Evolutionary conservation across 2,113 vertebrate genomes (phyloP).

Genomic region (Carlito syrichta): DNA sequence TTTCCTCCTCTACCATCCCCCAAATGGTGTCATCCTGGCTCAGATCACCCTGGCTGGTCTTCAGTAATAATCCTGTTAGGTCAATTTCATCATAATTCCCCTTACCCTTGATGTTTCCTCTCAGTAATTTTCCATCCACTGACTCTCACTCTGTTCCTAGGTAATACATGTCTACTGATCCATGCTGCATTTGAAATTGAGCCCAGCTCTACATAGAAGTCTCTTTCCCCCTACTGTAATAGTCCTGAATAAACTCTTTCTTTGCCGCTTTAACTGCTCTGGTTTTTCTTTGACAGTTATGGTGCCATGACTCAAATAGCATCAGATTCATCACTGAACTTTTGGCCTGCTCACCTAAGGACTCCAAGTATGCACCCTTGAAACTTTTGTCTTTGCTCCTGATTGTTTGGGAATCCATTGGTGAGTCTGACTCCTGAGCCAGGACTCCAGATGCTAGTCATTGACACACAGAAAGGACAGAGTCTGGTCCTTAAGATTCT

Average conservation of each 20-base stretch:
- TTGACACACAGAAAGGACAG: rapidly evolving
- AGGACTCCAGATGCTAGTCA: no score
- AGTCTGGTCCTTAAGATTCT: neutral
- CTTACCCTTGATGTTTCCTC: neutral
- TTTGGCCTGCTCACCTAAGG: neutral
- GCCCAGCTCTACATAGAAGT: rapidly evolving
- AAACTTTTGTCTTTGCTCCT: neutral
- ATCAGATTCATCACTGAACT: neutral
- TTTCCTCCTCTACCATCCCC: neutral
- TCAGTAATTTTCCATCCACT: neutral
- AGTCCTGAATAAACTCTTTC: neutral
- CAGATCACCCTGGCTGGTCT: neutral
- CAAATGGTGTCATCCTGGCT: neutral
- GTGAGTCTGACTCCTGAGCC: no score
- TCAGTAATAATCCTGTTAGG: no score
- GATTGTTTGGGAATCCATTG: neutral
- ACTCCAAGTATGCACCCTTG: neutral
- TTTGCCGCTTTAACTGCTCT: neutral
- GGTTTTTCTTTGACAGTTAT: neutral
- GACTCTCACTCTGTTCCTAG: neutral
- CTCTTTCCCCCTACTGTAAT: neutral
- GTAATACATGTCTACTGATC: neutral
- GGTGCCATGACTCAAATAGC: neutral
- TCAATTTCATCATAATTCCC: neutral
- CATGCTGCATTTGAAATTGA: neutral